Base-by-base conservation (phyloP, 1,140 invertebrate species). In the Caenorhabditis inopinata region DNA sequence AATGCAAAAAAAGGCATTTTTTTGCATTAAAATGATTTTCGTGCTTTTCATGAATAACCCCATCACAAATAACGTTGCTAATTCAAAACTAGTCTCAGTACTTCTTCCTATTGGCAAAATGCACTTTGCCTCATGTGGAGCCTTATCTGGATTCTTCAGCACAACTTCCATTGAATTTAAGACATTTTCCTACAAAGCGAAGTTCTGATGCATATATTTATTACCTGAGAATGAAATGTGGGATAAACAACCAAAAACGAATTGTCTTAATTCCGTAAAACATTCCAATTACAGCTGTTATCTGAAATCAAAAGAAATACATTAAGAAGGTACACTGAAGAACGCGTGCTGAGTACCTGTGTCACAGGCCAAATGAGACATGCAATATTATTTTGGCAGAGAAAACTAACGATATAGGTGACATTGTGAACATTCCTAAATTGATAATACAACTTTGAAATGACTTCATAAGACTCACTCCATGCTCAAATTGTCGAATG, bases 171-270 rank as follows among this genome's bases (percentile, higher is more conserved):
- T n/a, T n/a, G n/a, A 84, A 18, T 35, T 83, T 25, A 76, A 21
- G 4, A 35, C 53, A 5, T 53, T 51, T 21, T 47, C 18, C 12
- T n/a, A 84, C 5, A 53, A 27, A 14, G 35, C 42, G n/a, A 18
- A 45, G 16, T 27, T 27, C 12, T 9, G 27, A 32, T 25, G 27
- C 16, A 27, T 27, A 4, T 9, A 78, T 27, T 38, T 11, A 21
- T 2, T 16, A 85, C 79, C 84, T 82, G 38, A 85, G 82, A 7
- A 83, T 58, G 23, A 85, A 74, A 49, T 85, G 84, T 5, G 84
- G 84, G 38, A 85, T 53, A 23, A 85, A 48, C 9, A 85, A 62
- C 35, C 47, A 45, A 78, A 51, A 85, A 1, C 78, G 80, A 16
- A 76, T 74, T 45, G 49, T 74, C 32, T 84, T 84, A 7, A 83